These are phyloP conservation scores for Eupithecia insigniata DNA, from an alignment of 2,888 invertebrate species.

Conservation along the genomic window DNA sequence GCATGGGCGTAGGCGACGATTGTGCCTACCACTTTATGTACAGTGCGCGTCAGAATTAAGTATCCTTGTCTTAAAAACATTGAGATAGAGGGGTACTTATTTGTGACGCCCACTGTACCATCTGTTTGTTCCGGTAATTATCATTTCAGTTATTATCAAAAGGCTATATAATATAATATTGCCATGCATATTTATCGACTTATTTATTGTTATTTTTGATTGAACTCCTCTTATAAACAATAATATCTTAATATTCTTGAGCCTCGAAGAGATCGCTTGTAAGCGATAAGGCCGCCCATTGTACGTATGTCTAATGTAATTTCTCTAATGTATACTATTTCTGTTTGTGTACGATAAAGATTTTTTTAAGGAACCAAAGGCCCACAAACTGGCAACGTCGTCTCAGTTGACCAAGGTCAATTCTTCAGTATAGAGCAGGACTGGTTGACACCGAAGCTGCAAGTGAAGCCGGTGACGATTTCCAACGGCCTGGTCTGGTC, in stretches of 20 bases:
- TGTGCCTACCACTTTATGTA: too few species aligned
- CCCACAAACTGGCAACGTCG: slow-evolving; percentile 77
- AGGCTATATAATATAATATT: too few species aligned
- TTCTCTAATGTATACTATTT: neutral
- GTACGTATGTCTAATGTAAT: neutral
- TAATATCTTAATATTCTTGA: neutral
- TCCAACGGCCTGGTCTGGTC: slow-evolving; percentile 92
- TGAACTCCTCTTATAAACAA: neutral
- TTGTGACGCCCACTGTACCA: too few species aligned
- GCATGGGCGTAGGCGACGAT: too few species aligned
- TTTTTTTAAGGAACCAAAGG: slow-evolving; percentile 84
- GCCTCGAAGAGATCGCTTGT: neutral
- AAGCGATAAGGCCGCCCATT: neutral
- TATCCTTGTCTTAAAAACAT: too few species aligned
- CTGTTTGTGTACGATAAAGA: neutral
- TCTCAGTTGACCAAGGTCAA: slow-evolving; percentile 79
- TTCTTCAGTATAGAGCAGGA: slow-evolving; percentile 81
- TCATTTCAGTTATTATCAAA: too few species aligned
- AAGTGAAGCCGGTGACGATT: slow-evolving; percentile 80
- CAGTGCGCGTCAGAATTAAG: too few species aligned
- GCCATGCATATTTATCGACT: too few species aligned
- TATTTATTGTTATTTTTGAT: neutral
- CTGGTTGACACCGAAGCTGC: slow-evolving; percentile 54
- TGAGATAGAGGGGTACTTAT: too few species aligned
- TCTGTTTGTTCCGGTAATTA: too few species aligned